Base-by-base conservation (phyloP, 2,888 invertebrate species). In the Chrysopilus asiliformis region DNA sequence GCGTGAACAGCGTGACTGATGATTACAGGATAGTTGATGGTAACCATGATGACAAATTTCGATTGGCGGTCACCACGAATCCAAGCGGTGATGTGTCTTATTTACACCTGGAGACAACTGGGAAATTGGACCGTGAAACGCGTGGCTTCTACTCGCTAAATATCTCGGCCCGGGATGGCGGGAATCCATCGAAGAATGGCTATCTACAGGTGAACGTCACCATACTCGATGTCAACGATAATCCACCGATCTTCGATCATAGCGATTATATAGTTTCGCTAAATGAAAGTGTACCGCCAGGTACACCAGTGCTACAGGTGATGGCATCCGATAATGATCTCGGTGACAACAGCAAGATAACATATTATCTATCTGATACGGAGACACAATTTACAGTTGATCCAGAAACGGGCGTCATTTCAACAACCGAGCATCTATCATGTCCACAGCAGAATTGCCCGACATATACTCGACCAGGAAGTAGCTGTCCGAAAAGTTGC, bases 171-270 rank as follows among this genome's bases (percentile, higher is more conserved):
- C 71, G 80, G 41, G 93, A 93, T 61, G 82, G 85, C 14, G 91
- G 91, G 2, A 72, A 66, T 45, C 83, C 86, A 18, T 76, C 86
- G 1, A 76, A 79, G 50, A 74, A 76, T 53, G 91, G 91, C 27
- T 90, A 80, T 57, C 68, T 90, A 32, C 77, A 83, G 67, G 89
- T 93, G 27, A 89, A 90, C 60, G 86, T 93, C 12, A 81, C 85
- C 35, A 82, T 93, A 43, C 67, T 89, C 46, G 91, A 93, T 62
- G 89, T 89, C 6, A 93, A 93, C 57, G 93, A 93, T 57, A 90
- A 90, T 64, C 89, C 91, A 10, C 91, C 91, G 24, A 84, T 90
- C 47, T 91, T 91, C 55, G 89, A 87, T 61, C 90, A 90, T 58
- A 90, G 89, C 66, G 90, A 93, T 58, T 95, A 94, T 62, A 83